These are phyloP conservation scores for Corvus hawaiiensis DNA, from an alignment of 2,113 vertebrate species.

Conservation along the genomic window DNA sequence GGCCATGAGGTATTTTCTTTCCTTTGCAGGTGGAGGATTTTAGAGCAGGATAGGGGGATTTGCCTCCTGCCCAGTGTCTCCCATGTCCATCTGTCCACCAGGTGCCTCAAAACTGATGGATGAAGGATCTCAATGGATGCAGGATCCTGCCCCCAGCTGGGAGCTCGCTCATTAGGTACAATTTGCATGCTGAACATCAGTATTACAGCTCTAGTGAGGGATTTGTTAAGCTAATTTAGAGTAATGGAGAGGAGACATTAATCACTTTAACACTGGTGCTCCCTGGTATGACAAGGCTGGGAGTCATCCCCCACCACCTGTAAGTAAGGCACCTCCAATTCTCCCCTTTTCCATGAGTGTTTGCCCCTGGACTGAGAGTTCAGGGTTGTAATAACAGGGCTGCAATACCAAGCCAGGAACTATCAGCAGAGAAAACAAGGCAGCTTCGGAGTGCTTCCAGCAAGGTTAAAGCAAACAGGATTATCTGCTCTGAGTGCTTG, in stretches of 20 bases:
- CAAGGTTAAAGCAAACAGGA: slow-evolving; percentile 41
- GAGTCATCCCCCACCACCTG: background rate
- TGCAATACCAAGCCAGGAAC: background rate
- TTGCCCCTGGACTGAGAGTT: background rate
- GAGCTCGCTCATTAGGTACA: slow-evolving; percentile 63
- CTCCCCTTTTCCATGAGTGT: background rate
- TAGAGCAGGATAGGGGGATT: background rate
- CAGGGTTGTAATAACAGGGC: background rate
- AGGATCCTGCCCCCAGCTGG: background rate
- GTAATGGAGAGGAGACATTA: slow-evolving; percentile 71
- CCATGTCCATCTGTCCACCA: background rate
- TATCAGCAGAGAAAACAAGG: background rate
- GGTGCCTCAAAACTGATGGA: background rate
- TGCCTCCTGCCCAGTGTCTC: background rate
- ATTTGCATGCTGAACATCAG: slow-evolving; percentile 69
- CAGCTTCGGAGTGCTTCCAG: background rate
- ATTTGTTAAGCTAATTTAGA: slow-evolving; percentile 74
- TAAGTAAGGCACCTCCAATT: background rate
- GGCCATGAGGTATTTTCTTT: background rate
- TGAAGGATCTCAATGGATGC: background rate
- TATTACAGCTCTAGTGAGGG: slow-evolving; percentile 64
- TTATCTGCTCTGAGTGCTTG: background rate
- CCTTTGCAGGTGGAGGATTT: background rate
- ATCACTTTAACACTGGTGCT: slow-evolving; percentile 44
- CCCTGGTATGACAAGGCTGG: background rate